Evolutionary conservation across 1,140 invertebrate genomes (phyloP).

Genomic region (Conus betulinus): DNA sequence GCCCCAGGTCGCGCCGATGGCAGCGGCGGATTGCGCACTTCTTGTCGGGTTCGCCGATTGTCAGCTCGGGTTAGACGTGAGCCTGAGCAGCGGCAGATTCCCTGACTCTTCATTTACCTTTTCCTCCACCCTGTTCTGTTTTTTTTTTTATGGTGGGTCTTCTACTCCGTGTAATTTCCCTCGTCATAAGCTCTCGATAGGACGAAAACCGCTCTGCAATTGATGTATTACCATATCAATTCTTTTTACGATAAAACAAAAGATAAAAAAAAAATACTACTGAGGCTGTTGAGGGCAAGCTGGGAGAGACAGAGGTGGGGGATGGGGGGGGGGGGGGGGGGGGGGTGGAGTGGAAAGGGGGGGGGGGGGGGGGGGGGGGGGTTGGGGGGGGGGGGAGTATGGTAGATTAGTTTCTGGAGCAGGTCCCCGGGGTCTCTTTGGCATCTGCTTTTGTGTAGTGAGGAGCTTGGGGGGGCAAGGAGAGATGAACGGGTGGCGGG

Average conservation of each 20-base stretch:
- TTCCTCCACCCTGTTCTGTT: too few species aligned
- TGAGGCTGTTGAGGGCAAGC: too few species aligned
- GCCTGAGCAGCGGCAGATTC: neutral
- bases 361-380: neutral
- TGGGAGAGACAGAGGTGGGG: neutral
- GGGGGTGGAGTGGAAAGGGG: neutral
- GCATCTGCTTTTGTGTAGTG: neutral
- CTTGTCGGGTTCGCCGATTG: neutral
- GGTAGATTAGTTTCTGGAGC: too few species aligned
- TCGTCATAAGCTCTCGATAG: too few species aligned
- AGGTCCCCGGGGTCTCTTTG: neutral
- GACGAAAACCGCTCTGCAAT: neutral
- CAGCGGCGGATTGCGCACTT: neutral
- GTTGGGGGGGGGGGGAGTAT: too few species aligned
- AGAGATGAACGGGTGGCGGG: neutral
- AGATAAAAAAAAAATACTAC: too few species aligned
- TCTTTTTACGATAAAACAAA: neutral
- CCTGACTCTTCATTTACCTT: neutral
- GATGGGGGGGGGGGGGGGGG: neutral
- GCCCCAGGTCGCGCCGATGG: neutral
- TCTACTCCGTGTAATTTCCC: too few species aligned
- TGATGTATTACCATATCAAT: slow-evolving; percentile 12
- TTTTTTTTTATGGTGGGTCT: too few species aligned
- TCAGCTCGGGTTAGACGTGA: slow-evolving; percentile 16
- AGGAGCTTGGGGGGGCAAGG: neutral